These are phyloP conservation scores for Neosilurus mollespiculum DNA, from an alignment of 2,797 vertebrate species.

Conservation along the genomic window DNA sequence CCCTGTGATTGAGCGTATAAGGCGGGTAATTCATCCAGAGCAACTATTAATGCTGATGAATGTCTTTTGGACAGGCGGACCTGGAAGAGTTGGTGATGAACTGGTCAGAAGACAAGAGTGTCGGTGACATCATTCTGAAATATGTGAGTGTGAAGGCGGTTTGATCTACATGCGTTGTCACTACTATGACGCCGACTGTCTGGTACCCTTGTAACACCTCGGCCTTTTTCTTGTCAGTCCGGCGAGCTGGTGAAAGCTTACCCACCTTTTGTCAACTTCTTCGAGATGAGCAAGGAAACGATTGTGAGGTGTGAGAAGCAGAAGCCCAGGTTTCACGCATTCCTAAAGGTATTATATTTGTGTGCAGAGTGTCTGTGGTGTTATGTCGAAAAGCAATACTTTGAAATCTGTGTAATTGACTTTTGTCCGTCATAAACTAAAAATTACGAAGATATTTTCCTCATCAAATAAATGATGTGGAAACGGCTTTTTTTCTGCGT, in stretches of 20 bases:
- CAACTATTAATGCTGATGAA: slow-evolving; percentile 27
- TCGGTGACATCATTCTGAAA: slow-evolving; percentile 92
- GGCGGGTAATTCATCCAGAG: neutral
- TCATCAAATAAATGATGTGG: neutral
- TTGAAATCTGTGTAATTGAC: neutral
- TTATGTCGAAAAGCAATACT: neutral
- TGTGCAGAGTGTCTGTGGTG: neutral
- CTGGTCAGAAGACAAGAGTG: slow-evolving; percentile 91
- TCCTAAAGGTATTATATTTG: slow-evolving; percentile 83
- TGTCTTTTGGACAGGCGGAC: slow-evolving; percentile 78
- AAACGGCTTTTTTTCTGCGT: too few species aligned
- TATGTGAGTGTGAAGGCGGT: slow-evolving; percentile 81
- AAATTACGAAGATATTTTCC: neutral
- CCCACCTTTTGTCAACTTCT: slow-evolving; percentile 98
- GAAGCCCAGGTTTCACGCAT: slow-evolving; percentile 97
- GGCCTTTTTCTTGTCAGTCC: slow-evolving; percentile 73
- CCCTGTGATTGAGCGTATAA: slow-evolving; percentile 17
- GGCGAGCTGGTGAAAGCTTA: slow-evolving; percentile 94
- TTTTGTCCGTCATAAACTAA: neutral
- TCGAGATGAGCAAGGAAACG: slow-evolving; percentile 99
- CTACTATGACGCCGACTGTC: neutral
- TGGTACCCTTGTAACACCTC: slow-evolving; percentile 20
- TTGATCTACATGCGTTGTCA: slow-evolving; percentile 27
- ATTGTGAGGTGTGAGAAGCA: slow-evolving; percentile 93
- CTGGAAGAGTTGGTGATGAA: slow-evolving; percentile 91